Evolutionary conservation across 2,113 vertebrate species (phyloP).

Genomic region (Eulemur macaco): DNA sequence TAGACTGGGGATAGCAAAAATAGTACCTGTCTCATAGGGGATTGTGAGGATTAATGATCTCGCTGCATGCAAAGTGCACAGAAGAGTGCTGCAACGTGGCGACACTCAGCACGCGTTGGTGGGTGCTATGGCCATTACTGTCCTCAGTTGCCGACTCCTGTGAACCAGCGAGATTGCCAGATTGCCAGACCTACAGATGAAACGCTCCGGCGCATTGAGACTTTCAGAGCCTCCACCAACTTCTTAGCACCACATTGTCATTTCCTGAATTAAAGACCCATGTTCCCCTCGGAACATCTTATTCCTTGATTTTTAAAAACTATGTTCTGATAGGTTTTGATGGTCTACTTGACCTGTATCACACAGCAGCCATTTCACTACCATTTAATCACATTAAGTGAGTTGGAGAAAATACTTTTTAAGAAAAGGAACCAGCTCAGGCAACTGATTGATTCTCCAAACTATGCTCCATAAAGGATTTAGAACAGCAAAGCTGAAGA

Average conservation of each 20-base stretch:
- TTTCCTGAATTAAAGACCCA: background rate
- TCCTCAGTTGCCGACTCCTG: background rate
- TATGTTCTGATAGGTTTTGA: background rate
- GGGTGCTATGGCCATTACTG: background rate
- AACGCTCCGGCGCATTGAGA: accelerated
- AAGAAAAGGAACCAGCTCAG: background rate
- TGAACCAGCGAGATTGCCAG: background rate
- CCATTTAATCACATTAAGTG: background rate
- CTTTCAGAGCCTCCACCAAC: background rate
- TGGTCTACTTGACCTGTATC: background rate
- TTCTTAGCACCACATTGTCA: background rate
- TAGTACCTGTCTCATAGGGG: background rate
- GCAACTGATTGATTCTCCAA: background rate
- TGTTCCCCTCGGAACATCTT: background rate
- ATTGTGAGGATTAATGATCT: background rate
- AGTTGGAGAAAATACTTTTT: background rate
- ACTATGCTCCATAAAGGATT: background rate
- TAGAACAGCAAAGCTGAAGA: background rate
- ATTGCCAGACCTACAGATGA: background rate
- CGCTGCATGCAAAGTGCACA: background rate
- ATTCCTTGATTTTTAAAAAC: background rate
- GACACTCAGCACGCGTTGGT: background rate
- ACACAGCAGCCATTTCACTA: background rate
- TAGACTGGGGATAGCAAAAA: background rate
- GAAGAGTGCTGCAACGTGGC: background rate